Percentiles rank a stretch among this genome's conserved stretches.
phyloP scores from a whole-genome alignment of 2,113 vertebrate genomes.

The Bubalus kerabau region DNA sequence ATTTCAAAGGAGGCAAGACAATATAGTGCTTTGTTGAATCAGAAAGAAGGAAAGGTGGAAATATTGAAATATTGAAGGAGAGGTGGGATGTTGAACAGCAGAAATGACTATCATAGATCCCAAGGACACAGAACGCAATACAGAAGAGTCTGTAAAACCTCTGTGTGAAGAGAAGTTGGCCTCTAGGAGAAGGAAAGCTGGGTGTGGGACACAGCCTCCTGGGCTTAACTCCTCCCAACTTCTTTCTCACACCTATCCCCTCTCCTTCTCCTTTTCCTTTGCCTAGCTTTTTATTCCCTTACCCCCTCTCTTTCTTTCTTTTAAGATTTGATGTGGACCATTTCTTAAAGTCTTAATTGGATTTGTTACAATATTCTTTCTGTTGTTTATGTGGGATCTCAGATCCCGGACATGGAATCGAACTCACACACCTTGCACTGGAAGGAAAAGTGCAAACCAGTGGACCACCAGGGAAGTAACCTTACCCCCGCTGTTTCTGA shows the following conservation, averaged over 20 bases:
- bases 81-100: neutral
- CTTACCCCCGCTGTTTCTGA: neutral
- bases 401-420: fast-evolving
- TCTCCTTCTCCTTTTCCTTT: too few species aligned
- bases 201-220: neutral
- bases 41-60: neutral
- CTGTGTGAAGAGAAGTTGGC: neutral
- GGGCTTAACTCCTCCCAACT: too few species aligned
- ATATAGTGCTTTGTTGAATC: neutral
- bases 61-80: neutral
- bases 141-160: neutral
- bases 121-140: neutral
- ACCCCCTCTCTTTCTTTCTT: neutral
- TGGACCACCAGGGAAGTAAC: neutral
- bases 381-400: neutral
- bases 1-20: neutral
- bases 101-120: neutral
- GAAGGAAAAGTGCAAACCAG: neutral
- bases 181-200: neutral
- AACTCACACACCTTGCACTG: neutral
- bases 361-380: neutral
- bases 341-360: neutral
- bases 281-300: neutral
- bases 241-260: fast-evolving
- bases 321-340: neutral